Percentiles rank a stretch among this genome's conserved stretches.
Conservation (phyloP, 2,888 invertebrate species). For the Timema podura region DNA sequence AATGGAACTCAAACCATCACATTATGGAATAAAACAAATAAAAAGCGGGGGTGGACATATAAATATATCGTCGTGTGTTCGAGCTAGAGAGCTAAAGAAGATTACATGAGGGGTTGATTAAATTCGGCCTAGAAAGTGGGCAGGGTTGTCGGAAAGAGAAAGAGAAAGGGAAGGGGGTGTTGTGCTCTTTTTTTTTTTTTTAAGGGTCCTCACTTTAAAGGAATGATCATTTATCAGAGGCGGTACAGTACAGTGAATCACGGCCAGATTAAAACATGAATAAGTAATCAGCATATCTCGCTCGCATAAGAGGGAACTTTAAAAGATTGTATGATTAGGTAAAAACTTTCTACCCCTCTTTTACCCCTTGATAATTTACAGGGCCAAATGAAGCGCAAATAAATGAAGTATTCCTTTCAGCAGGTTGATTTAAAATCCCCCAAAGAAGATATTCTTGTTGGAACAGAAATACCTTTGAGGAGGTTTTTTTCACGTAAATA, state of each 20-base stretch:
- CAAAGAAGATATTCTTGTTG: no score
- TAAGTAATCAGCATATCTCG: conserved; percentile 17
- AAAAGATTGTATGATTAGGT: conserved; percentile 12
- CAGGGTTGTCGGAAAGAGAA: not conserved
- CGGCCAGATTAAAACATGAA: conserved; percentile 26
- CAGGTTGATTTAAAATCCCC: no score
- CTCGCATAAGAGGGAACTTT: not conserved
- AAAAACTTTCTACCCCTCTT: not conserved
- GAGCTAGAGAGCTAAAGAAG: no score
- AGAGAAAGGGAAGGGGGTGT: no score
- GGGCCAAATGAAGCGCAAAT: no score
- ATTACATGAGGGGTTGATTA: not conserved
- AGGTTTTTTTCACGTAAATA: no score
- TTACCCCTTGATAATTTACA: not conserved
- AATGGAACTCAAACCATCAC: no score
- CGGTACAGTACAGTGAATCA: conserved; percentile 17
- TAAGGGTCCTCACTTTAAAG: not conserved
- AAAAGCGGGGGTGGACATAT: no score
- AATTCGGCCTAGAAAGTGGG: not conserved
- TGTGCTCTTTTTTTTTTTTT: not conserved
- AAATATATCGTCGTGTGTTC: no score
- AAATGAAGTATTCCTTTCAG: no score
- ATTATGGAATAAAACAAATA: no score
- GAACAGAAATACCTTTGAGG: no score
- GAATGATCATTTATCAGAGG: conserved; percentile 13